Percentiles rank a stretch among this genome's conserved stretches.
These are phyloP conservation scores for Gymnothorax reevesii DNA, from an alignment of 2,797 vertebrate genomes.

Conservation along the genomic window DNA sequence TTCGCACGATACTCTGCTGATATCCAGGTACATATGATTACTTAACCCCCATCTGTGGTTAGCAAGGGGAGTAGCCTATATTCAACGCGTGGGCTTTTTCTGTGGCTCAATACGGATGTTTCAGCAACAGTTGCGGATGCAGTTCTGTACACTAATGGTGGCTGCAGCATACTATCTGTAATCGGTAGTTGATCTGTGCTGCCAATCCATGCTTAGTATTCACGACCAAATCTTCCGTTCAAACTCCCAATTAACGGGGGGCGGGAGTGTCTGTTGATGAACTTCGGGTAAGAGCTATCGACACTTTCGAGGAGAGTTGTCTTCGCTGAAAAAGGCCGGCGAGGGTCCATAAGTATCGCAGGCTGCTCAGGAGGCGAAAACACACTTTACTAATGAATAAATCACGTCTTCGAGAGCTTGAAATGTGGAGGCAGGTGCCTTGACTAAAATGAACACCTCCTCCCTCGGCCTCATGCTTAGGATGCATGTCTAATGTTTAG, in stretches of 20 bases:
- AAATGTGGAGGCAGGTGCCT: neutral
- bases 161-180: neutral
- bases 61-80: neutral
- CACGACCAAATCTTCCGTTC: neutral
- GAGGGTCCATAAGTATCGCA: neutral
- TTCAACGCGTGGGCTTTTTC: conserved; percentile 11
- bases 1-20: neutral
- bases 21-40: neutral
- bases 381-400: neutral
- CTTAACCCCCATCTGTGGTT: conserved; percentile 13
- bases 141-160: neutral
- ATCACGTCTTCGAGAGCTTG: neutral
- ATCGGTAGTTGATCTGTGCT: conserved; percentile 1
- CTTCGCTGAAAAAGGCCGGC: neutral
- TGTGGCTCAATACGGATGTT: conserved; percentile 11
- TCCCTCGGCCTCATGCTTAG: neutral
- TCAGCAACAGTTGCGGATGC: neutral
- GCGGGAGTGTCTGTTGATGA: neutral
- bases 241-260: neutral
- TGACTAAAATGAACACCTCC: neutral
- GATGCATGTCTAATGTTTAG: neutral
- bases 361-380: neutral
- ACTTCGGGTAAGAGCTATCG: neutral
- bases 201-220: neutral
- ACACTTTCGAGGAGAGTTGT: neutral